Conservation (phyloP, 2,888 invertebrate species). For the Sthenelais limicola region DNA sequence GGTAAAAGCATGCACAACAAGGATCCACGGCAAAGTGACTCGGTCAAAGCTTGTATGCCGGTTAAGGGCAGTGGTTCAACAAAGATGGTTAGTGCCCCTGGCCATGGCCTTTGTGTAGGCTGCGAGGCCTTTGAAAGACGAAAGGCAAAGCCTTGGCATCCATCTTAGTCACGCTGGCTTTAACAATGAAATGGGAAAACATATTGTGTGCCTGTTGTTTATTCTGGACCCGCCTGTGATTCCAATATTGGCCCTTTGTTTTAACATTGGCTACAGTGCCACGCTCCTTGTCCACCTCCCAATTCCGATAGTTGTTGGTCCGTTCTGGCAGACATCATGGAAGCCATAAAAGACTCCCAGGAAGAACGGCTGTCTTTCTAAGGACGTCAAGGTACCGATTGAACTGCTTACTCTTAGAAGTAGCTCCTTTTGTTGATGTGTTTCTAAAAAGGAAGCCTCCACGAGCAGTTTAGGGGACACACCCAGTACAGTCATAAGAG, state of each 20-base stretch:
- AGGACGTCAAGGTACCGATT: too few species aligned
- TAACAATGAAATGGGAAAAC: slow-evolving; percentile 36
- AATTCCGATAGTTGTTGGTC: slow-evolving; percentile 38
- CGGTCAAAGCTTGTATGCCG: slow-evolving; percentile 22
- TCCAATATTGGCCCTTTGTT: too few species aligned
- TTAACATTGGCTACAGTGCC: slow-evolving; percentile 22
- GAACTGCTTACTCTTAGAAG: slow-evolving; percentile 37
- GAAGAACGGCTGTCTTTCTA: too few species aligned
- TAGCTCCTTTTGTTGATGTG: slow-evolving; percentile 34
- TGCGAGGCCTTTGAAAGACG: slow-evolving; percentile 21
- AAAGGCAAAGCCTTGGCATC: slow-evolving; percentile 34
- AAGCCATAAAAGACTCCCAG: too few species aligned
- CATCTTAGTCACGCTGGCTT: slow-evolving; percentile 19
- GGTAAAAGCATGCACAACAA: too few species aligned
- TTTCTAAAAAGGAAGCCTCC: too few species aligned
- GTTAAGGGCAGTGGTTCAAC: slow-evolving; percentile 31
- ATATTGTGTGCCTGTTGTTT: slow-evolving; percentile 21
- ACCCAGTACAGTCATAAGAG: too few species aligned
- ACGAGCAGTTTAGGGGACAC: too few species aligned
- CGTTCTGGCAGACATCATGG: too few species aligned
- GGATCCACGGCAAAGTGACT: slow-evolving; percentile 30
- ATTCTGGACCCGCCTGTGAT: slow-evolving; percentile 13
- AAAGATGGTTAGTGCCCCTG: slow-evolving; percentile 10
- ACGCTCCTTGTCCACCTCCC: slow-evolving; percentile 27
- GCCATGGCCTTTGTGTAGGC: slow-evolving; percentile 18